phyloP scores from a whole-genome alignment of 1,140 invertebrate genomes.

The Drosophila burlai region DNA sequence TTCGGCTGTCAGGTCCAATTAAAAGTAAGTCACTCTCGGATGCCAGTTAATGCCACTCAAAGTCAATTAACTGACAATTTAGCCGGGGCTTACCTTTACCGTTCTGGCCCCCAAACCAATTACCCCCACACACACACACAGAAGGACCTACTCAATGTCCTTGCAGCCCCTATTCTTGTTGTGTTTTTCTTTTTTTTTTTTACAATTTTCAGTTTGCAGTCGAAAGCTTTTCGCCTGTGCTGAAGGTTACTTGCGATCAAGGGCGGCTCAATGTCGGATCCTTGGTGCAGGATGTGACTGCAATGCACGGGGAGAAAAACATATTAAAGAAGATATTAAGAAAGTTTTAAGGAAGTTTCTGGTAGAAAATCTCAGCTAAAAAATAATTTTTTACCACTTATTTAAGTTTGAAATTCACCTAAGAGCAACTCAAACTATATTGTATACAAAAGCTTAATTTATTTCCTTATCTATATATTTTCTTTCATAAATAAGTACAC shows the following conservation, averaged over 20 bases:
- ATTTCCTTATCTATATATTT: not conserved
- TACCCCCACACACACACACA: conserved; percentile 2
- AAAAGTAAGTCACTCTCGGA: conserved; percentile 45
- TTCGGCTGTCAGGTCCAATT: conserved; percentile 31
- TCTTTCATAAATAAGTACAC: not conserved
- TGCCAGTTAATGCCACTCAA: conserved; percentile 53
- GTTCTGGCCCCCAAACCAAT: conserved; percentile 5
- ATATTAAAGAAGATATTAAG: too few relatives aligned
- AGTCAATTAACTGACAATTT: conserved; percentile 65
- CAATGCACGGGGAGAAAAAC: not conserved
- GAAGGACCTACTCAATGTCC: conserved; percentile 31
- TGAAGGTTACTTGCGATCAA: conserved; percentile 71
- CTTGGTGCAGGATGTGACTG: conserved; percentile 48
- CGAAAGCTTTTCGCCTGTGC: conserved; percentile 32
- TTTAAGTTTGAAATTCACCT: not conserved
- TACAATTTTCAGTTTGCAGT: conserved; percentile 20
- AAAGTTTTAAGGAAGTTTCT: fast-evolving
- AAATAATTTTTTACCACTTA: not conserved
- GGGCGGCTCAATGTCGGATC: conserved; percentile 76
- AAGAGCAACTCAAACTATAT: too few relatives aligned
- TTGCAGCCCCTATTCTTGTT: not conserved
- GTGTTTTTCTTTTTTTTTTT: not conserved
- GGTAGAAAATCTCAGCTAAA: not conserved
- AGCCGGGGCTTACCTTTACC: conserved; percentile 23
- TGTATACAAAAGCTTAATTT: not conserved